phyloP scores from a whole-genome alignment of 2,113 vertebrate species.

The Lophius piscatorius region DNA sequence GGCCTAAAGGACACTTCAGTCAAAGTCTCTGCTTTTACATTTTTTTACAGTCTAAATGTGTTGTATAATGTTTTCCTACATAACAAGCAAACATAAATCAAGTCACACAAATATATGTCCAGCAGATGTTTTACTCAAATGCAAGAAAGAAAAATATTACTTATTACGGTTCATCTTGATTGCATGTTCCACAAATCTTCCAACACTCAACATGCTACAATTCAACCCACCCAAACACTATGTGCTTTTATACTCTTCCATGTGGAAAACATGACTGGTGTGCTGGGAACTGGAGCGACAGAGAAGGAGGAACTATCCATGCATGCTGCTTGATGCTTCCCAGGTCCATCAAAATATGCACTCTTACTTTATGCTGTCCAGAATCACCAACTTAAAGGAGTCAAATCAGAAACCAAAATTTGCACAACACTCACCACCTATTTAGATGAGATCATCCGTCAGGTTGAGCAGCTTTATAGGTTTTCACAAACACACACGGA shows the following conservation, averaged over 20 bases:
- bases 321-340: conserved; percentile 31
- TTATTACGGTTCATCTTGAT: too few relatives aligned
- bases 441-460: not conserved
- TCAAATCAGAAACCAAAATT: not conserved
- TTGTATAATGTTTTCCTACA: too few relatives aligned
- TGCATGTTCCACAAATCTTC: too few relatives aligned
- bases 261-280: conserved; percentile 45
- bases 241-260: conserved; percentile 26
- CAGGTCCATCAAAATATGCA: conserved; percentile 29
- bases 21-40: too few relatives aligned
- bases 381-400: not conserved
- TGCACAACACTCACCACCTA: not conserved
- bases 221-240: too few relatives aligned
- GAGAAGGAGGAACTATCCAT: conserved; percentile 12
- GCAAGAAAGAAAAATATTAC: too few relatives aligned
- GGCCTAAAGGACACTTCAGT: too few relatives aligned
- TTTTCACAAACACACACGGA: not conserved
- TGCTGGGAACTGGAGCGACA: conserved; percentile 2
- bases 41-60: too few relatives aligned
- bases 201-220: too few relatives aligned
- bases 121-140: too few relatives aligned
- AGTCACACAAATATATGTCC: too few relatives aligned
- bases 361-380: conserved; percentile 3
- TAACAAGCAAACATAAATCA: too few relatives aligned
- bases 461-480: not conserved